Conservation (phyloP, 2,888 invertebrate genomes). For the Acleris holmiana region DNA sequence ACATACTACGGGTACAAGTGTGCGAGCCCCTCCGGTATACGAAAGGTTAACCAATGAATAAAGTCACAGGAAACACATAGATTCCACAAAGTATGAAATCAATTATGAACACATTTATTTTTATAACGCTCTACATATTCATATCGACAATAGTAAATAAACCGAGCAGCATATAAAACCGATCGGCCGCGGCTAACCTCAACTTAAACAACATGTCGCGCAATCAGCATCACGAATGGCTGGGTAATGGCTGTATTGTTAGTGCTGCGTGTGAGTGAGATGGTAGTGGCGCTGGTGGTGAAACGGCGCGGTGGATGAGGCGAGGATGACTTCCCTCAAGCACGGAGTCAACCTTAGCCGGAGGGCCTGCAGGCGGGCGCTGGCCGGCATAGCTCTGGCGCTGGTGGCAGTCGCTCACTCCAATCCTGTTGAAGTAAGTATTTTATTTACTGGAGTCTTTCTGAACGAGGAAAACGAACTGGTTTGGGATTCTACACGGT, state of each 20-base stretch:
- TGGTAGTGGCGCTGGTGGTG: conserved; percentile 48
- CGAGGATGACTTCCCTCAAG: conserved; percentile 83
- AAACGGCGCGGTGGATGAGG: conserved; percentile 41
- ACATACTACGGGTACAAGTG: no score
- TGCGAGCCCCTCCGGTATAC: no score
- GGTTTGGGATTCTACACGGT: no score
- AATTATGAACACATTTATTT: no score
- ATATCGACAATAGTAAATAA: no score
- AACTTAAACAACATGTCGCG: conserved; percentile 6
- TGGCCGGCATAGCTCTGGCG: conserved; percentile 49
- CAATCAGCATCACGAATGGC: conserved; percentile 70
- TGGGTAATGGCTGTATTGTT: not conserved
- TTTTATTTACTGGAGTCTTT: no score
- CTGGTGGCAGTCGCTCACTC: conserved; percentile 57
- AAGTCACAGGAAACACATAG: no score
- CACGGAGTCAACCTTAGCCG: conserved; percentile 89
- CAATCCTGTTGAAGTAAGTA: conserved; percentile 73
- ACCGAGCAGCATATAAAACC: not conserved
- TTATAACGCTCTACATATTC: no score
- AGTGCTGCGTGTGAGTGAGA: conserved; percentile 50
- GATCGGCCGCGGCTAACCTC: not conserved
- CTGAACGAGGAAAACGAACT: no score
- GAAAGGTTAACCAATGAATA: no score
- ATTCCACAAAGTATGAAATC: no score
- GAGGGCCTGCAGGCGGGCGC: conserved; percentile 86